Evolutionary conservation across 2,797 vertebrate species (phyloP).

Genomic region (Arremon aurantiirostris): DNA sequence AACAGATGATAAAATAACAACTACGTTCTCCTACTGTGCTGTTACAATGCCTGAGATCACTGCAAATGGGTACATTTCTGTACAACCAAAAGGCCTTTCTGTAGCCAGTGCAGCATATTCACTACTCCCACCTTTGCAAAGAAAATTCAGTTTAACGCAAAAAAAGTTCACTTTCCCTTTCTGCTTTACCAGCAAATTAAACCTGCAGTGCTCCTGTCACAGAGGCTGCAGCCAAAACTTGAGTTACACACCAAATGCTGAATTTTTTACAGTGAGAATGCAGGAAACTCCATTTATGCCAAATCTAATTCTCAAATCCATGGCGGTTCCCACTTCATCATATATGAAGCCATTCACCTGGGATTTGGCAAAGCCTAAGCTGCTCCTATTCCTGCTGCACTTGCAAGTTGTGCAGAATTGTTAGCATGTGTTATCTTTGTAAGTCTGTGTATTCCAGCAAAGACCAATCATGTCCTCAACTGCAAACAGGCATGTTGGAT

Average conservation of each 20-base stretch:
- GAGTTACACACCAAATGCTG: neutral
- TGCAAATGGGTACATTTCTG: neutral
- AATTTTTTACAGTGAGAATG: neutral
- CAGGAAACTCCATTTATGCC: neutral
- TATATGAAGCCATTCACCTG: neutral
- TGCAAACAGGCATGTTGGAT: neutral
- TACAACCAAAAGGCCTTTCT: neutral
- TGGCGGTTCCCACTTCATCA: neutral
- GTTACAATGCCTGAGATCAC: neutral
- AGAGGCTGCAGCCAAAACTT: neutral
- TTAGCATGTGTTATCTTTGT: neutral
- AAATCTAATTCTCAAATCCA: neutral
- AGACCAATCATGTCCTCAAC: neutral
- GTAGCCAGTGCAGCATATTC: neutral
- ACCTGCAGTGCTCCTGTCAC: neutral
- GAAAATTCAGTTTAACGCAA: neutral
- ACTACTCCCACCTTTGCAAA: neutral
- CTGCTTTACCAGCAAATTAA: neutral
- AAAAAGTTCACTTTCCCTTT: neutral
- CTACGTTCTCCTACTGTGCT: neutral
- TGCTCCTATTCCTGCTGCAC: neutral
- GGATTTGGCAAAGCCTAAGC: neutral
- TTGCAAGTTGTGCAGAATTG: neutral
- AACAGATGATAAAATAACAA: neutral
- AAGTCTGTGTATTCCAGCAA: neutral